These are phyloP conservation scores for Heterohyrax brucei DNA, from an alignment of 2,797 vertebrate species.

Conservation along the genomic window DNA sequence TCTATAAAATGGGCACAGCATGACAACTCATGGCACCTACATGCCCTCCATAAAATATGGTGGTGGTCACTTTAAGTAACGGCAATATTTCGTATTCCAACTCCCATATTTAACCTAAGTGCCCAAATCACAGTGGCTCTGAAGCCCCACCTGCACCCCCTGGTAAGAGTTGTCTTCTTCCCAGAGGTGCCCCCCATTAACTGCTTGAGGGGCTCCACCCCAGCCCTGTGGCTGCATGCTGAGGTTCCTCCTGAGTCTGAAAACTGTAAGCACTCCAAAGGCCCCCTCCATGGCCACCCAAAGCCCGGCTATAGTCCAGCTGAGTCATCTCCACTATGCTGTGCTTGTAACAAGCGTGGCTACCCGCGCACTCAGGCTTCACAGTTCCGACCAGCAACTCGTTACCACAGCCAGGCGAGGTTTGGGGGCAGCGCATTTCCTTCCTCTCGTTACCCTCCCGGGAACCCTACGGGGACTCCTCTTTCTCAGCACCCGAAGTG, in stretches of 20 bases:
- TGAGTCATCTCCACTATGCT: background rate
- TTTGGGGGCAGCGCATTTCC: background rate
- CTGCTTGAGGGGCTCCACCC: background rate
- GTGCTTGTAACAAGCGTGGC: accelerated
- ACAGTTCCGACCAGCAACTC: background rate
- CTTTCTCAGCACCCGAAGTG: background rate
- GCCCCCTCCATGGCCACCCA: no score
- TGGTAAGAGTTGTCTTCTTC: no score
- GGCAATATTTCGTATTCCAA: background rate
- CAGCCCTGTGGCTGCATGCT: background rate
- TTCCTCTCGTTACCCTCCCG: background rate
- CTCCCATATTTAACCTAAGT: background rate
- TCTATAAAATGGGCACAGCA: background rate
- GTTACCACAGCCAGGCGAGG: background rate
- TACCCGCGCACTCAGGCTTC: background rate
- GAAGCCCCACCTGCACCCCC: background rate
- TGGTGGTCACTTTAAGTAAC: background rate
- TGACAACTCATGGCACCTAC: background rate
- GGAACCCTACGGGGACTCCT: no score
- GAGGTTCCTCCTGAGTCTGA: no score
- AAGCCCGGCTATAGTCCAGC: background rate
- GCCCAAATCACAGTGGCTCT: no score
- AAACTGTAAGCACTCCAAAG: no score
- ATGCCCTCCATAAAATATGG: background rate
- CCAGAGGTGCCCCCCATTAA: background rate